Evolutionary conservation across 2,888 invertebrate species (phyloP).

Genomic region (Netelia inedita): DNA sequence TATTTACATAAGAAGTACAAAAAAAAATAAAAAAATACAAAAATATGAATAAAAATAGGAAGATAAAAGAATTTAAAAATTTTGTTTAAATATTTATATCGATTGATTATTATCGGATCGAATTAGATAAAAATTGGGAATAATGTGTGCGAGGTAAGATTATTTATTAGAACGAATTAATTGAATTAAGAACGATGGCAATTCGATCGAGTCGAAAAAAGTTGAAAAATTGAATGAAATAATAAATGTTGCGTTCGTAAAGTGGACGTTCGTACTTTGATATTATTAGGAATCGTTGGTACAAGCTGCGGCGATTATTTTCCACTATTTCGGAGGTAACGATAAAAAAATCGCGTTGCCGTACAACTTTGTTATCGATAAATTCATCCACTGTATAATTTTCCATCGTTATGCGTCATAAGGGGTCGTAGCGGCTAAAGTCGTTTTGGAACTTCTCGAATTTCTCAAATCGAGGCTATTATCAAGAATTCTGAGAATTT

Average conservation of each 20-base stretch:
- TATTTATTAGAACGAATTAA: neutral
- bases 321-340: neutral
- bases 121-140: no score
- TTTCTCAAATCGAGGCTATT: neutral
- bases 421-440: neutral
- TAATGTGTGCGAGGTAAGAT: neutral
- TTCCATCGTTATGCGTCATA: neutral
- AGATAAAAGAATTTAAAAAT: no score
- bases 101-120: no score
- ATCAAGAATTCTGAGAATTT: constrained; percentile 10
- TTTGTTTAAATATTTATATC: no score
- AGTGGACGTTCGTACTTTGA: neutral
- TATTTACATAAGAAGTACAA: neutral
- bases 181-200: neutral
- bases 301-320: neutral
- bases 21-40: neutral
- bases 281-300: neutral
- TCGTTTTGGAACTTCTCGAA: neutral
- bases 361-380: neutral
- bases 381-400: neutral
- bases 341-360: neutral
- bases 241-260: neutral
- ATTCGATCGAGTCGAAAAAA: neutral
- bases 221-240: neutral
- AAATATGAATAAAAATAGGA: neutral